phyloP scores from a whole-genome alignment of 1,140 invertebrate species.

The Limonius californicus region DNA sequence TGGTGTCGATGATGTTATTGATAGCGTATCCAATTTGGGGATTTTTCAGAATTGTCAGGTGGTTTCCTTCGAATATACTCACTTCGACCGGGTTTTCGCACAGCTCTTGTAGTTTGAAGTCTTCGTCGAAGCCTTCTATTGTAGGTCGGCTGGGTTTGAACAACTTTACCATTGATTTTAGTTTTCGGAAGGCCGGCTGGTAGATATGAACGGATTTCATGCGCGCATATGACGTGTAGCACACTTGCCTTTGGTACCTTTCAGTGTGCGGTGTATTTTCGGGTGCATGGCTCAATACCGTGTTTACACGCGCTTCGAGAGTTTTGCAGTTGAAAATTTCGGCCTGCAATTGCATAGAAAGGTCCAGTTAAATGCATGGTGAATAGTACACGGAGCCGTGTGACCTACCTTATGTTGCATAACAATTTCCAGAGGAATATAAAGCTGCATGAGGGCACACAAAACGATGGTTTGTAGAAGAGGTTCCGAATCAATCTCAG shows the following conservation, averaged over 20 bases:
- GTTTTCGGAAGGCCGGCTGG: conserved; percentile 47
- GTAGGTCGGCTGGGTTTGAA: conserved; percentile 58
- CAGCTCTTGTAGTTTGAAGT: conserved; percentile 61
- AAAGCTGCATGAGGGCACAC: conserved; percentile 50
- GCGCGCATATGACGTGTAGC: conserved; percentile 53
- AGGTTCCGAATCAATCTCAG: conserved; percentile 46
- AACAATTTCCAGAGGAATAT: conserved; percentile 52
- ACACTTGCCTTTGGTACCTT: conserved; percentile 50
- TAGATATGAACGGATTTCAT: conserved; percentile 54
- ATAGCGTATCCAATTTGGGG: conserved; percentile 59
- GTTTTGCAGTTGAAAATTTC: background rate
- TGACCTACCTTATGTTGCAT: conserved; percentile 50
- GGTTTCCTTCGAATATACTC: conserved; percentile 65
- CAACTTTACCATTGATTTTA: conserved; percentile 59
- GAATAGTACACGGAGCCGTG: no score
- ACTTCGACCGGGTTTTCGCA: conserved; percentile 51
- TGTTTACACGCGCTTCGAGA: conserved; percentile 20
- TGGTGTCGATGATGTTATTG: conserved; percentile 11
- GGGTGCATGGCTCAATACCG: conserved; percentile 38
- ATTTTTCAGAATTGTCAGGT: conserved; percentile 64
- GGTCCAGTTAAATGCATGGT: no score
- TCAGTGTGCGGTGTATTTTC: conserved; percentile 48
- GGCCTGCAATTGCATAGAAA: background rate
- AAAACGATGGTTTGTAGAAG: conserved; percentile 55
- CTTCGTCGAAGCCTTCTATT: conserved; percentile 52